Base-by-base conservation (phyloP, 2,113 vertebrate genomes). In the Tylochromis polylepis region DNA sequence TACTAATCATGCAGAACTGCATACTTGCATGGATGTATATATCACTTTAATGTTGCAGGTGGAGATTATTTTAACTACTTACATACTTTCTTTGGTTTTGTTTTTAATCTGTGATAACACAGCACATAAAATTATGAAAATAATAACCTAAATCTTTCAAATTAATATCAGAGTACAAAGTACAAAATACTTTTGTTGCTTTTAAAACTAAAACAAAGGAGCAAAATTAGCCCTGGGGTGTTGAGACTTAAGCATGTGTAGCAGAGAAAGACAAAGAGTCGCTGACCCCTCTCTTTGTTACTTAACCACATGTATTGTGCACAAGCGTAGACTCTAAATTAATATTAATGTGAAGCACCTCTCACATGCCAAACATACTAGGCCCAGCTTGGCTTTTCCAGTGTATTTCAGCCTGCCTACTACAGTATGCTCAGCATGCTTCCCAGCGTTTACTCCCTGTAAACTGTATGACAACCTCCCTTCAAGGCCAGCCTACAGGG, bases 171-270 rank as follows among this genome's bases (percentile, higher is more conserved):
- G n/a, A n/a, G n/a, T n/a, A n/a, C n/a, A 46, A 27, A 46, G 27
- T 15, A 41, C 11, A 43, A 70, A 70, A n/a, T n/a, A n/a, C n/a
- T n/a, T n/a, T n/a, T n/a, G n/a, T n/a, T n/a, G n/a, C n/a, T n/a
- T n/a, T n/a, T n/a, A n/a, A n/a, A n/a, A n/a, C n/a, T n/a, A n/a
- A n/a, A 27, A 0, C 14, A 7, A 46, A 72, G 8, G 67, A 27
- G 41, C 22, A 72, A 46, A 7, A 27, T 43, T 0, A 27, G 11
- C 12, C 7, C 11, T 3, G 6, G 34, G 6, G 20, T 67, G 60
- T 24, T 12, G 2, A 72, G 38, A 22, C 14, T 6, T 27, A 16
- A 70, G n/a, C 36, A 43, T 2, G 4, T 16, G 36, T n/a, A 16
- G 11, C 62, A 70, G 36, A 70, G 1, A 67, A 65, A 65, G 34